Base-by-base conservation (phyloP, 2,113 vertebrate species). In the Rhynchomys soricoides region DNA sequence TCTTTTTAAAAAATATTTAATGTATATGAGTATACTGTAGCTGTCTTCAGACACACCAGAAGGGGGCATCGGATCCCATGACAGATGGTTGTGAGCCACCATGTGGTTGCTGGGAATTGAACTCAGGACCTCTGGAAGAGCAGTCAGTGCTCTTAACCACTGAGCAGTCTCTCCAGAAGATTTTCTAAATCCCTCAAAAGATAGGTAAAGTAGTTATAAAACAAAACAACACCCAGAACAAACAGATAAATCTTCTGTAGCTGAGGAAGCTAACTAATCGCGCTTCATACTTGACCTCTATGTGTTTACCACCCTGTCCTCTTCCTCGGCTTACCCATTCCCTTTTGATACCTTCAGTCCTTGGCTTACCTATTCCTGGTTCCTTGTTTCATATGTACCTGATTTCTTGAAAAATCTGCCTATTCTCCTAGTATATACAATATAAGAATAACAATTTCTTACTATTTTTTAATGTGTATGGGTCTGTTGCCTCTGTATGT, bases 371-470 rank as follows among this genome's bases (percentile, higher is more conserved):
- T 9, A 75, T 90, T 85, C 13, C n/a, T 74, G 89, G 43, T 86
- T 95, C 57, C 34, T 94, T 73, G 50, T 85, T 93, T 93, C 26
- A 24, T 66, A 50, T 19, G 3, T 73, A 55, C 29, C 73, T 83
- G 74, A 68, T 91, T 96, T 52, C 75, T 78, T 94, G 57, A 75
- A 90, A 90, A 90, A 68, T 40, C 22, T 57, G 75, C 24, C 21
- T 95, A 0, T 71, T 96, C 86, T 24, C 59, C 68, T 52, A 45
- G 59, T 66, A 34, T 24, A 48, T 26, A 10, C 43, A 85, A 24
- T 43, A 88, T 21, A 45, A 75, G 10, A 95, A 91, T 78, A 82
- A 85, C 48, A 78, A 5, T 16, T 62, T 2, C 11, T 34, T 66
- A 34, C 4, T 66, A 37, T 19, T n/a, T 81, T 86, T 70, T 15